Evolutionary conservation across 2,888 invertebrate species (phyloP).

Genomic region (Agrenia bidenticulata): DNA sequence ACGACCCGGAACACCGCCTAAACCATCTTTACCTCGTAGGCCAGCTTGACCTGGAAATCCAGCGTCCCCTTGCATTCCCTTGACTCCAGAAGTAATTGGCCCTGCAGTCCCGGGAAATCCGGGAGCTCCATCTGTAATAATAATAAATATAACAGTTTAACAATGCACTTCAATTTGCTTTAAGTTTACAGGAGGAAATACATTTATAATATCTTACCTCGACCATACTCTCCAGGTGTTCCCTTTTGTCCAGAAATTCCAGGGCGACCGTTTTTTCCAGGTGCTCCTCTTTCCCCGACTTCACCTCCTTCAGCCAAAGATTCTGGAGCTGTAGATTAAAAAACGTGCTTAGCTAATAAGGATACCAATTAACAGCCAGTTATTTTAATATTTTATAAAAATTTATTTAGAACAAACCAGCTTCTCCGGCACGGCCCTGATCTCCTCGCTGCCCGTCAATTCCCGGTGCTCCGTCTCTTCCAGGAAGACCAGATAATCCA

Average conservation of each 20-base stretch:
- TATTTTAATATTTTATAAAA: too few relatives aligned
- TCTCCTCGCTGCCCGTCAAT: slow-evolving; percentile 55
- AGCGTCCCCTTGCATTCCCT: slow-evolving; percentile 59
- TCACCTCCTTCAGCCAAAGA: slow-evolving; percentile 54
- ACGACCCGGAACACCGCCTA: slow-evolving; percentile 46
- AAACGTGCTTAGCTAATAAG: slow-evolving; percentile 38
- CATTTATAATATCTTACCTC: too few relatives aligned
- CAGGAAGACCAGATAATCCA: slow-evolving; percentile 28
- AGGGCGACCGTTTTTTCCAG: slow-evolving; percentile 66
- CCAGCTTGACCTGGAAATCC: slow-evolving; percentile 58
- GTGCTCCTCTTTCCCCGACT: slow-evolving; percentile 61
- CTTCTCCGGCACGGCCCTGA: slow-evolving; percentile 57
- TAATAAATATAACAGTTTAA: not conserved
- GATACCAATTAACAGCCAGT: too few relatives aligned
- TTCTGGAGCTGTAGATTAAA: not conserved
- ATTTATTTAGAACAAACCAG: slow-evolving; percentile 5
- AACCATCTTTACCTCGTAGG: slow-evolving; percentile 54
- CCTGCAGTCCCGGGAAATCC: slow-evolving; percentile 59
- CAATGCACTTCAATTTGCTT: not conserved
- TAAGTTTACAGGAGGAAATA: too few relatives aligned
- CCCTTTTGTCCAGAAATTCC: slow-evolving; percentile 72
- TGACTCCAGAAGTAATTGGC: slow-evolving; percentile 52
- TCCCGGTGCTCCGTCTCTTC: slow-evolving; percentile 25
- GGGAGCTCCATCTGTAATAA: slow-evolving; percentile 61
- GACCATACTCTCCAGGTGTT: slow-evolving; percentile 39